Base-by-base conservation (phyloP, 2,888 invertebrate species). In the Polia nebulosa region DNA sequence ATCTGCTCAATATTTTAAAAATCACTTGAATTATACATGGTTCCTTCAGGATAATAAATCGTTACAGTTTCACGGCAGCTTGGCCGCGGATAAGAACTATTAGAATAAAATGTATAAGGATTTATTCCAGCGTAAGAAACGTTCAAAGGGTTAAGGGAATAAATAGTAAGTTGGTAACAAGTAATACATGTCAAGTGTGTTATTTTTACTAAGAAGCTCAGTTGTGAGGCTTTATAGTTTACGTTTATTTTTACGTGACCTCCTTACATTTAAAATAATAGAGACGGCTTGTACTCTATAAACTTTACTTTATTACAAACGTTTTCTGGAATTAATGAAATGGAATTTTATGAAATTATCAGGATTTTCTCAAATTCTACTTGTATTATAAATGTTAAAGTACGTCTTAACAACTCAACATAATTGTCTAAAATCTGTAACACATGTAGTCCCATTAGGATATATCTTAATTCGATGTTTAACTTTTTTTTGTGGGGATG, bases 1-100 rank as follows among this genome's bases (percentile, higher is more conserved):
- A 56, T 47, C 51, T 22, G 55, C 41, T 51, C 39, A 47, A 63
- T 77, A 72, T 66, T 79, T 68, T 22, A 51, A 67, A 66, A 79
- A 67, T 60, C 61, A 58, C 61, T 58, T 56, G 57, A 67, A 49
- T 66, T 51, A 59, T 58, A 61, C 25, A 68, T 57, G 44, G 44
- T 53, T 52, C 41, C 55, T 25, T 34, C 9, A 29, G 59, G 57
- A 45, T 57, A 76, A 77, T 76, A 80, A 80, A 77, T 77, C 76
- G 53, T 61, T 45, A 60, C 52, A 64, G 53, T 64, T 53, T 60
- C 59, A 70, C 52, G 76, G 60, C 36, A 68, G 11, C 62, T 22
- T 36, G 15, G 39, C 7, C 29, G 52, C 56, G 44, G 34, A 53
- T 45, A 69, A 49, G 53, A 69, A 64, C 59, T 63, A 58, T 58